A percentile compares a stretch with the other conserved stretches of the same genome.
phyloP scores from a whole-genome alignment of 2,113 vertebrate species.

The Porphyrio hochstetteri region DNA sequence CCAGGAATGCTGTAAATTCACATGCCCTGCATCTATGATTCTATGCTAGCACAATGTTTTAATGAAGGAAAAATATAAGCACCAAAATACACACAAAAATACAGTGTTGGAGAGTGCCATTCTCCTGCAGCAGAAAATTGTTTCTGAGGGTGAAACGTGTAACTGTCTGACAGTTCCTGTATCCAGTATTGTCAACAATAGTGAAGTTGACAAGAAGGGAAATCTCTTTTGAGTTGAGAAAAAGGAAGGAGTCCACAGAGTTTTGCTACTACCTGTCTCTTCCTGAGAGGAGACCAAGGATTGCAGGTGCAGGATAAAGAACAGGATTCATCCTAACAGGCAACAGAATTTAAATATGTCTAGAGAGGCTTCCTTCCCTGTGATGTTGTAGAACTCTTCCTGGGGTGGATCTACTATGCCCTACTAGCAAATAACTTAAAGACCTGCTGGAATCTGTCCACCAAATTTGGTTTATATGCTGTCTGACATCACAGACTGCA shows the following conservation, averaged over 20 bases:
- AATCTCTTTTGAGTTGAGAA: not conserved
- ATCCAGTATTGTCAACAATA: not conserved
- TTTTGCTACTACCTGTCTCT: not conserved
- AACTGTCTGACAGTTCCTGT: not conserved
- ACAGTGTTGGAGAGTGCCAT: not conserved
- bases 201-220: not conserved
- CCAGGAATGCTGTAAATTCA: not conserved
- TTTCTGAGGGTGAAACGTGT: not conserved
- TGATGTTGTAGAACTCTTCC: not conserved
- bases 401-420: not conserved
- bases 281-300: not conserved
- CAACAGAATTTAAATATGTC: not conserved
- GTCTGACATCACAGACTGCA: not conserved
- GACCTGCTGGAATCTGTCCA: not conserved
- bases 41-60: not conserved
- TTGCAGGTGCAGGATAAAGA: not conserved
- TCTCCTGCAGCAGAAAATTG: not conserved
- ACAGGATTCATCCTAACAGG: not conserved
- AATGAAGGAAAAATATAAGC: not conserved
- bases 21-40: not conserved
- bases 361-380: not conserved
- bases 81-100: not conserved
- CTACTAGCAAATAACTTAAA: not conserved
- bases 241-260: not conserved
- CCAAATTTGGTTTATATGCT: accelerated